phyloP scores from a whole-genome alignment of 1,140 invertebrate genomes.

The Gerris buenoi region DNA sequence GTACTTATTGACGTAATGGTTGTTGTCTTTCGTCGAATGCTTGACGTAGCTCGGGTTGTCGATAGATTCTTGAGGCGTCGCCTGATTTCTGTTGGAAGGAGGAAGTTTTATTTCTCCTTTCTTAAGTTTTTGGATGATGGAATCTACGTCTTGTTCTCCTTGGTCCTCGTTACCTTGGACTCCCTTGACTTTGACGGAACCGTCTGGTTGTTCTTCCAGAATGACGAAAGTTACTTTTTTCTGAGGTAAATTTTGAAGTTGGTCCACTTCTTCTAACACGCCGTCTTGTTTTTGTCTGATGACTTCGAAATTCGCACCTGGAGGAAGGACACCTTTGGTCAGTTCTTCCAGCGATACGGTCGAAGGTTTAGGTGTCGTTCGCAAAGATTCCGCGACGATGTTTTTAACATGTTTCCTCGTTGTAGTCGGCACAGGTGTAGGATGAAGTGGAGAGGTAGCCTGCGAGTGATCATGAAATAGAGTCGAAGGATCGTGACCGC shows the following conservation, averaged over 20 bases:
- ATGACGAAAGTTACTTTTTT: slow-evolving; percentile 75
- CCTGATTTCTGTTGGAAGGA: slow-evolving; percentile 32
- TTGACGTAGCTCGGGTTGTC: slow-evolving; percentile 18
- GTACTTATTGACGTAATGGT: slow-evolving; percentile 9
- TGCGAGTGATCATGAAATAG: background rate
- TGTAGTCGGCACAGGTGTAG: slow-evolving; percentile 8
- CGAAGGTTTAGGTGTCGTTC: slow-evolving; percentile 34
- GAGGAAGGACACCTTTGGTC: slow-evolving; percentile 56
- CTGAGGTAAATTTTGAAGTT: slow-evolving; percentile 42
- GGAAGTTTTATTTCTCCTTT: slow-evolving; percentile 65
- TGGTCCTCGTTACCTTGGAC: slow-evolving; percentile 51
- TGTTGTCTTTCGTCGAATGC: slow-evolving; percentile 23
- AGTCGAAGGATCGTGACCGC: background rate
- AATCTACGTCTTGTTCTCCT: slow-evolving; percentile 51
- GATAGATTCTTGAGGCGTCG: slow-evolving; percentile 15
- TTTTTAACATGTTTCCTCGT: slow-evolving; percentile 20
- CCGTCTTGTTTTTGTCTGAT: slow-evolving; percentile 54
- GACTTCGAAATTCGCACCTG: slow-evolving; percentile 58
- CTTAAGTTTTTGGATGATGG: slow-evolving; percentile 61
- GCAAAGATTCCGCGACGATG: slow-evolving; percentile 20
- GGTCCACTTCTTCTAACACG: slow-evolving; percentile 50
- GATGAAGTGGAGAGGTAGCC: background rate
- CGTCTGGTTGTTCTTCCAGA: slow-evolving; percentile 66
- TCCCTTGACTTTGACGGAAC: slow-evolving; percentile 64
- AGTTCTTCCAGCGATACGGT: slow-evolving; percentile 49